Base-by-base conservation (phyloP, 2,113 vertebrate species). In the Sturnus vulgaris region DNA sequence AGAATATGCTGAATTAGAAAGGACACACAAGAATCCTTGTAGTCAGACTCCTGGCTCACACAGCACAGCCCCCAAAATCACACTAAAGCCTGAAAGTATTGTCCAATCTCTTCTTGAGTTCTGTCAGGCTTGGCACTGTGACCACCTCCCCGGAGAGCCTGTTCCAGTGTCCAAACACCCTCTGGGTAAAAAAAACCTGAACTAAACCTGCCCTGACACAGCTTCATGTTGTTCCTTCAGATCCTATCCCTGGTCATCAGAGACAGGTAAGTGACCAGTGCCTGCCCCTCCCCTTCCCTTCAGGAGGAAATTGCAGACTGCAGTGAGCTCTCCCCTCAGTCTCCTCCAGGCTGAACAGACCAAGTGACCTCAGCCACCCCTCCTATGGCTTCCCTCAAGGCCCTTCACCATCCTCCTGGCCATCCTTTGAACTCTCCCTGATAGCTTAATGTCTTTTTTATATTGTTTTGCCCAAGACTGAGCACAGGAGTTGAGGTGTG, bases 381-480 rank as follows among this genome's bases (percentile, higher is more conserved):
- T 31, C 0, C 0, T 13, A 27, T 12, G 3, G 4, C 12, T 42
- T 72, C 31, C 8, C 7, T 50, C 37, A 37, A 22, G 21, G 52
- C 8, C 15, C 12, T 81, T 33, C 42, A 27, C 12, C 27, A 23
- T 33, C 27, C 17, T 65, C 57, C 33, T 64, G 50, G 35, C 16
- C 13, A 14, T 49, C 18, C 27, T 65, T 42, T 33, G 17, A 14
- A 31, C 18, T 11, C 6, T 22, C 11, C 10, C 11, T 8, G 14
- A 28, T 9, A 12, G 13, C 18, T 33, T 80, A 27, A 49, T 35
- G 21, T 12, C 17, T 39, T 63, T 31, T 57, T 72, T 19, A 18
- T 37, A 19, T 11, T 57, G 6, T 42, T 64, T 49, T 27, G 2
- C 10, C 33, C 37, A 33, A 50, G 49, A 49, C 57, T 44, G 50